Conservation (phyloP, 2,113 vertebrate genomes). For the Cochlearius cochlearius region DNA sequence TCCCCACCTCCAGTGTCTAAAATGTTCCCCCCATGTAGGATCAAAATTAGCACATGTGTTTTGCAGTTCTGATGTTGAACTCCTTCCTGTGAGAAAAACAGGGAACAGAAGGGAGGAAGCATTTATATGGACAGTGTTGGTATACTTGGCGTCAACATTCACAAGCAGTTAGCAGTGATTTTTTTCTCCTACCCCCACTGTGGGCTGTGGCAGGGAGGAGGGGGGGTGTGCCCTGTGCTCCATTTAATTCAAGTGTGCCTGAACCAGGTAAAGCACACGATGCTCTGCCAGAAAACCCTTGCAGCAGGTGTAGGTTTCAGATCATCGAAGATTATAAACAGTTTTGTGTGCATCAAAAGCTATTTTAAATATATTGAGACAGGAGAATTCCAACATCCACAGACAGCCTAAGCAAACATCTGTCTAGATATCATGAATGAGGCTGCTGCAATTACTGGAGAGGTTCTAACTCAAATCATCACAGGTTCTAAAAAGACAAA, state of each 20-base stretch:
- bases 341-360: not conserved
- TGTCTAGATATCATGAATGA: not conserved
- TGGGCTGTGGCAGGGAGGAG: too few species aligned
- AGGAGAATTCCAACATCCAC: not conserved
- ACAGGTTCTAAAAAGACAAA: not conserved
- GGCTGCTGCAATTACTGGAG: not conserved
- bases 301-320: not conserved
- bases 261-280: not conserved
- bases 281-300: not conserved
- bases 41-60: slow-evolving; percentile 89
- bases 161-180: not conserved
- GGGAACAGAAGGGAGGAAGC: not conserved
- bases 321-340: not conserved
- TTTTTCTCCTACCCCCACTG: not conserved
- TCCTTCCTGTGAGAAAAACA: slow-evolving; percentile 64
- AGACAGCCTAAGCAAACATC: not conserved
- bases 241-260: not conserved
- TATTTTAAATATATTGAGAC: not conserved
- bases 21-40: slow-evolving; percentile 93
- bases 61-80: slow-evolving; percentile 81
- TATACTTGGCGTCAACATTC: not conserved
- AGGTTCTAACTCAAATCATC: not conserved
- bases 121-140: not conserved
- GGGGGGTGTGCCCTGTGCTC: rapidly evolving
- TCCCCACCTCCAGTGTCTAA: slow-evolving; percentile 87